Conservation (phyloP, 30 jellyfish, hydroid and myxozoan genomes). For the Turritopsis dohrnii region DNA sequence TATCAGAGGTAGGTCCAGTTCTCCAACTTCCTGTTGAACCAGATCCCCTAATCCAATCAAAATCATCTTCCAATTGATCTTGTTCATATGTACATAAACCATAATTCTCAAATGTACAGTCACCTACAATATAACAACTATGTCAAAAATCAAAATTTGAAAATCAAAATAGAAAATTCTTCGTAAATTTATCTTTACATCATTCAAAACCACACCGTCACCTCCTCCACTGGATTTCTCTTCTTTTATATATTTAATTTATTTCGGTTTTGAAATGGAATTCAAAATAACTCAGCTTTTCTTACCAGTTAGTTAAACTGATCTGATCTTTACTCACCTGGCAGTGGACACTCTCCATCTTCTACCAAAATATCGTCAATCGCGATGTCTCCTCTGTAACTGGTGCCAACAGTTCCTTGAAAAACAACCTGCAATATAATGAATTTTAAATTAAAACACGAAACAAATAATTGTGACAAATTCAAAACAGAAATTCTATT, state of each 20-base stretch:
- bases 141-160: background rate
- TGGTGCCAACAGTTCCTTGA: conserved; percentile 77
- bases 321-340: conserved; percentile 47
- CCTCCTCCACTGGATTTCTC: too few species aligned
- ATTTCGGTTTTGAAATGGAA: too few species aligned
- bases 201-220: too few species aligned
- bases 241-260: too few species aligned
- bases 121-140: conserved; percentile 51
- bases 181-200: too few species aligned
- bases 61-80: conserved; percentile 59
- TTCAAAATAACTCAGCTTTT: background rate
- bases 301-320: background rate
- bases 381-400: conserved; percentile 97
- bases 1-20: conserved; percentile 84
- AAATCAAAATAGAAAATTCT: too few species aligned
- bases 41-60: conserved; percentile 87
- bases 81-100: conserved; percentile 73
- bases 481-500: background rate
- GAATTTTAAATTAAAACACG: background rate
- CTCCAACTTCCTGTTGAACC: conserved; percentile 87
- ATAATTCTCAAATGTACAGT: conserved; percentile 72
- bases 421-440: conserved; percentile 51
- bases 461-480: background rate
- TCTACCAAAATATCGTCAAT: conserved; percentile 57
- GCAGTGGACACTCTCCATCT: conserved; percentile 74